Evolutionary conservation across 2,888 invertebrate species (phyloP), one percentile per base, ranked within the genome.

Genomic region (Aquatica leii): DNA sequence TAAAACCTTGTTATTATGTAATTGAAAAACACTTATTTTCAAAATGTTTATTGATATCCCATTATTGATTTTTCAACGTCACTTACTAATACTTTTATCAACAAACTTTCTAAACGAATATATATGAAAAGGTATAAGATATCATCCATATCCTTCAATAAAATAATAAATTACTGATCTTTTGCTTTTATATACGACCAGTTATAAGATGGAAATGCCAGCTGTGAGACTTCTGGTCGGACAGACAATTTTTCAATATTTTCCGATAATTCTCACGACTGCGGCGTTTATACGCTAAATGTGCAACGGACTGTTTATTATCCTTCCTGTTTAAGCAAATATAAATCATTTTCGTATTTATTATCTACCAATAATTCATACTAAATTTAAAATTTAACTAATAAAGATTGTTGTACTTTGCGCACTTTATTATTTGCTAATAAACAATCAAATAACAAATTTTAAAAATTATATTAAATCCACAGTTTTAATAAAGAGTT

Each of bases 91-190:
- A 18, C 18, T 17, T 46, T 46, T 46, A 46, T 46, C 46, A 46
- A 46, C 17, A 24, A 24, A 24, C 18, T 20, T 18, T 46, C 46
- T 46, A 46, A 46, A 18, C 17, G 46, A 18, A 46, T 18, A 46
- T 17, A 46, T 46, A 46, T 46, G 17, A 20, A 46, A 46, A 46
- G 18, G 46, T 20, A 46, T 18, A 46, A 46, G 46, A 46, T 46
- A 46, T 46, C 46, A 46, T 46, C 46, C 20, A 46, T 46, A 46
- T 18, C 46, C 46, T 46, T 46, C 46, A 46, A 46, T 46, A 20
- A 46, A 18, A 46, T 46, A 46, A 46, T 46, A 46, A 46, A 46
- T 46, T 46, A 46, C 46, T 15, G 20, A 46, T 46, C 46, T 46
- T 46, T 46, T 46, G 46, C 46, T 46, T 41, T 46, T 46, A 46